A percentile compares a stretch with the other conserved stretches of the same genome.
Conservation (phyloP, 2,113 vertebrate genomes). For the Poeciliopsis turrubarensis region DNA sequence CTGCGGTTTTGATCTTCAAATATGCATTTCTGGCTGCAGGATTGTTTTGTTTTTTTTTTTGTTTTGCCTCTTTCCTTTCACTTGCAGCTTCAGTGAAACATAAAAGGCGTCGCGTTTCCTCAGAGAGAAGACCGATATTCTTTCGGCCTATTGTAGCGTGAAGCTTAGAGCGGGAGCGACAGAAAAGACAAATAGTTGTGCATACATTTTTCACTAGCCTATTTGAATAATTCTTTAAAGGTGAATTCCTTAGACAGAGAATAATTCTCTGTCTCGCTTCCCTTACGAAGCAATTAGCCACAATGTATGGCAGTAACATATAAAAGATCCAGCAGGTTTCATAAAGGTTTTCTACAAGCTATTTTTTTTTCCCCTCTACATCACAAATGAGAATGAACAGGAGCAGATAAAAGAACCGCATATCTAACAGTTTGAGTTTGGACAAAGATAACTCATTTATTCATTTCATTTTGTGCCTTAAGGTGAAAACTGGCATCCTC, state of each 20-base stretch:
- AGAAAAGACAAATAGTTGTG: slow-evolving; percentile 69
- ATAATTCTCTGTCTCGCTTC: slow-evolving; percentile 48
- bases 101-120: slow-evolving; percentile 64
- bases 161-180: slow-evolving; percentile 66
- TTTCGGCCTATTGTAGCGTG: slow-evolving; percentile 64
- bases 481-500: no score
- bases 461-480: no score
- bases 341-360: no score
- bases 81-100: slow-evolving; percentile 63
- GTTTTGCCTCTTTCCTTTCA: slow-evolving; percentile 19
- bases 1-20: slow-evolving; percentile 60
- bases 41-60: slow-evolving; percentile 21
- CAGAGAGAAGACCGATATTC: slow-evolving; percentile 58
- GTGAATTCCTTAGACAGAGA: slow-evolving; percentile 33
- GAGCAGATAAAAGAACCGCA: no score
- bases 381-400: no score
- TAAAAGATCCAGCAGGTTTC: no score
- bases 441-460: no score
- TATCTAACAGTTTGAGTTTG: no score
- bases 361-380: no score
- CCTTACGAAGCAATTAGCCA: slow-evolving; percentile 47
- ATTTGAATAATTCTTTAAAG: slow-evolving; percentile 54
- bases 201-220: slow-evolving; percentile 45
- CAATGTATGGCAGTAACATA: no score
- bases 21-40: slow-evolving; percentile 54